Conservation (phyloP, 2,113 vertebrate species). For the Odontophorus gujanensis region DNA sequence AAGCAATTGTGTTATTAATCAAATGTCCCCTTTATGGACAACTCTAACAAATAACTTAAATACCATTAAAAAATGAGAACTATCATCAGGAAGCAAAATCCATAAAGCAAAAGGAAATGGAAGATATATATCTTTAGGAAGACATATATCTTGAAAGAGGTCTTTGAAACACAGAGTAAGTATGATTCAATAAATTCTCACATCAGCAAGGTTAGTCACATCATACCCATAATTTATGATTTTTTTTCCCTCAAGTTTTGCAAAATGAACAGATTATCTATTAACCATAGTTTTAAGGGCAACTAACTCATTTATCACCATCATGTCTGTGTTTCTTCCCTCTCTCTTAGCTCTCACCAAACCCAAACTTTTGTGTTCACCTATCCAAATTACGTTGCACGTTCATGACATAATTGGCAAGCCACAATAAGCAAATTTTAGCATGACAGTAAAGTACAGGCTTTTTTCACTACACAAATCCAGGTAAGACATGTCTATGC, state of each 20-base stretch:
- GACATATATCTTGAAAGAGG: not conserved
- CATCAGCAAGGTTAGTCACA: conserved; percentile 16
- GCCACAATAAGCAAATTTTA: not conserved
- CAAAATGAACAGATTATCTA: not conserved
- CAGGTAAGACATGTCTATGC: not conserved
- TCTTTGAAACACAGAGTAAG: not conserved
- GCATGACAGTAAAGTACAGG: not conserved
- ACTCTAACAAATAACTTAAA: not conserved
- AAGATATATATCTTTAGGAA: not conserved
- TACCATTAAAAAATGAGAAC: not conserved
- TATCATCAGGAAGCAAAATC: not conserved
- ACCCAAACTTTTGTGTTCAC: not conserved
- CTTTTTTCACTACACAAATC: not conserved
- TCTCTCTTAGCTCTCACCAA: not conserved
- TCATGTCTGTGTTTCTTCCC: not conserved
- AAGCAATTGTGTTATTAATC: not conserved
- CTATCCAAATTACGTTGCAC: not conserved
- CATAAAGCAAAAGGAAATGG: not conserved
- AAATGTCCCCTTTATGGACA: not conserved
- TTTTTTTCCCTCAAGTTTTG: conserved; percentile 21
- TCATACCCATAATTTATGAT: not conserved
- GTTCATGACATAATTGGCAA: not conserved
- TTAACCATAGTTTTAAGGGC: not conserved
- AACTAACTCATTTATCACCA: not conserved
- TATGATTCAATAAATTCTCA: not conserved